These are phyloP conservation scores for Ficedula albicollis DNA, from an alignment of 2,797 vertebrate genomes.

Conservation along the genomic window DNA sequence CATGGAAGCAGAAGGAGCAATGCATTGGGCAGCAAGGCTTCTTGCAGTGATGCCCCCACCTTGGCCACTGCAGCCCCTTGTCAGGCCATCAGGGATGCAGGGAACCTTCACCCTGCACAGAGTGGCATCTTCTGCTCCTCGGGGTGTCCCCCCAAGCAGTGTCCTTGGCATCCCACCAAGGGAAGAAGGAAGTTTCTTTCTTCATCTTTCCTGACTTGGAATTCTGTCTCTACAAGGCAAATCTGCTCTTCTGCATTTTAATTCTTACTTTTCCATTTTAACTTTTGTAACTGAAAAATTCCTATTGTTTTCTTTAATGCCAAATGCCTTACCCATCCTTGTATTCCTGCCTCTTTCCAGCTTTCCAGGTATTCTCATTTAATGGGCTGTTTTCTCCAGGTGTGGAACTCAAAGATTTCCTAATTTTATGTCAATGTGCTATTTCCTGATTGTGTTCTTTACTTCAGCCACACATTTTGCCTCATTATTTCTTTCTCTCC, in stretches of 20 bases:
- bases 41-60: accelerated
- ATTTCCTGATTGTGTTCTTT: neutral
- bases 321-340: neutral
- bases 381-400: neutral
- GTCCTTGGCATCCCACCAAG: neutral
- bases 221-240: neutral
- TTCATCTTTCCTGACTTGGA: neutral
- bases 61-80: neutral
- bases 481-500: neutral
- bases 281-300: neutral
- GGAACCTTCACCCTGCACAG: neutral
- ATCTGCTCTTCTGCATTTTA: neutral
- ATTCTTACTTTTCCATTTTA: neutral
- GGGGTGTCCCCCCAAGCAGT: neutral
- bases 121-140: accelerated
- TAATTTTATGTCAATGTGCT: neutral
- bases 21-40: neutral
- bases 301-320: neutral
- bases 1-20: accelerated
- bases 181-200: neutral
- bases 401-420: neutral
- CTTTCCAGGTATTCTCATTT: neutral
- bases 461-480: neutral
- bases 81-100: neutral
- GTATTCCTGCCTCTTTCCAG: neutral